These are phyloP conservation scores for Cosmorhoe ocellata DNA, from an alignment of 2,888 invertebrate species.

Conservation along the genomic window DNA sequence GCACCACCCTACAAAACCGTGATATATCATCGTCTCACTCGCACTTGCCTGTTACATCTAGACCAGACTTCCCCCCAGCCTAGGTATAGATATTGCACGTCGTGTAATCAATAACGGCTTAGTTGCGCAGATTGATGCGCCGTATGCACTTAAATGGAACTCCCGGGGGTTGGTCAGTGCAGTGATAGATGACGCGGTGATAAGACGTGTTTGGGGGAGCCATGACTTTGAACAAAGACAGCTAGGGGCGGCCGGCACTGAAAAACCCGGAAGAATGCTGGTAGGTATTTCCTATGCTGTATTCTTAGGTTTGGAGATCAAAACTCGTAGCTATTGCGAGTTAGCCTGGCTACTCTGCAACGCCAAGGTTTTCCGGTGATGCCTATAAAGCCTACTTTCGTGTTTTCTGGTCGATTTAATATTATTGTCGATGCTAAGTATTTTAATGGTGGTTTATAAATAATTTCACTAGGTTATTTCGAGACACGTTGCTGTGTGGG, in stretches of 20 bases:
- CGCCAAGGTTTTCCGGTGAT: background rate
- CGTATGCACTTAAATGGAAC: slow-evolving; percentile 22
- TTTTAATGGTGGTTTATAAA: too few relatives aligned
- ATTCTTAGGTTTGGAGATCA: background rate
- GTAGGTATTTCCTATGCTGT: slow-evolving; percentile 3
- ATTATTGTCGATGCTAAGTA: too few relatives aligned
- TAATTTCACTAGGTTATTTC: too few relatives aligned
- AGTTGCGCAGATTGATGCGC: slow-evolving; percentile 31
- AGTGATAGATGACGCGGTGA: slow-evolving; percentile 27
- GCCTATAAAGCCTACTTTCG: background rate
- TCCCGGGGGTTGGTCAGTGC: slow-evolving; percentile 19
- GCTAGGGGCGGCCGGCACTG: background rate
- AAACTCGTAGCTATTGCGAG: slow-evolving; percentile 4
- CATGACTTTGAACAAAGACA: background rate
- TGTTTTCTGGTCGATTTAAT: too few relatives aligned
- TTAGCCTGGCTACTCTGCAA: background rate
- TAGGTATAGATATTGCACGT: slow-evolving; percentile 21
- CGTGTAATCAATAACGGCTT: slow-evolving; percentile 26
- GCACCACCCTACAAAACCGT: background rate
- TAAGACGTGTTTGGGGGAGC: slow-evolving; percentile 14
- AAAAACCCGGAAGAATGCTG: slow-evolving; percentile 8
- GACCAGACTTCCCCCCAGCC: slow-evolving; percentile 16
- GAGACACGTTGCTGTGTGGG: too few relatives aligned
- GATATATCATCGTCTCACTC: slow-evolving; percentile 24
- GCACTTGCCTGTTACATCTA: slow-evolving; percentile 23